Evolutionary conservation across 2,797 vertebrate genomes (phyloP).

Genomic region (Lutjanus argentimaculatus): DNA sequence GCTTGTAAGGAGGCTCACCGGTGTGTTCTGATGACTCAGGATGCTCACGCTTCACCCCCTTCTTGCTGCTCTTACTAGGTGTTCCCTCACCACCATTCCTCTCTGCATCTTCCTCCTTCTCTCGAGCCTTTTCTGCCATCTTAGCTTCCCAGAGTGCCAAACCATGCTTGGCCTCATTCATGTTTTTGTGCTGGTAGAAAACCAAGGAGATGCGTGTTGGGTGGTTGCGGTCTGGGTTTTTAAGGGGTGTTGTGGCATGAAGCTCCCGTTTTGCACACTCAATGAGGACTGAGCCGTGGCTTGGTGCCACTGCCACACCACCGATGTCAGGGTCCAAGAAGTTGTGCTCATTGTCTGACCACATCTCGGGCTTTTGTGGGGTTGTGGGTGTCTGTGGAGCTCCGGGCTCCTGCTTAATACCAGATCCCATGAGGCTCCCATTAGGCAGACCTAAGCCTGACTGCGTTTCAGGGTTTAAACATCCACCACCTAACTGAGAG

Average conservation of each 20-base stretch:
- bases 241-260: conserved; percentile 96
- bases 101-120: conserved; percentile 96
- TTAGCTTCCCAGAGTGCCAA: conserved; percentile 98
- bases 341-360: conserved; percentile 99
- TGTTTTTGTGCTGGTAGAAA: conserved; percentile 99
- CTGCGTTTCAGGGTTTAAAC: conserved; percentile 81
- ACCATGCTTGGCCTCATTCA: conserved; percentile 98
- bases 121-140: conserved; percentile 96
- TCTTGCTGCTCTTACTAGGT: conserved; percentile 93
- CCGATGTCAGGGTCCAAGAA: conserved; percentile 98
- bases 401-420: conserved; percentile 82
- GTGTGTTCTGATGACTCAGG: conserved; percentile 86
- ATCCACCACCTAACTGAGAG: conserved; percentile 81
- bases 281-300: conserved; percentile 97
- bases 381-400: conserved; percentile 74
- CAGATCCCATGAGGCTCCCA: conserved; percentile 79
- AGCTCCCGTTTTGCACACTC: conserved; percentile 98
- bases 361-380: conserved; percentile 91
- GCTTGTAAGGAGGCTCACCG: conserved; percentile 90
- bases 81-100: conserved; percentile 92
- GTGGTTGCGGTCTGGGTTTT: conserved; percentile 93
- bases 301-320: conserved; percentile 96
- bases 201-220: conserved; percentile 98
- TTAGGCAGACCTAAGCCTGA: conserved; percentile 81
- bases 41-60: conserved; percentile 93